Conservation (phyloP, 2,888 invertebrate genomes). For the Trilocha varians region DNA sequence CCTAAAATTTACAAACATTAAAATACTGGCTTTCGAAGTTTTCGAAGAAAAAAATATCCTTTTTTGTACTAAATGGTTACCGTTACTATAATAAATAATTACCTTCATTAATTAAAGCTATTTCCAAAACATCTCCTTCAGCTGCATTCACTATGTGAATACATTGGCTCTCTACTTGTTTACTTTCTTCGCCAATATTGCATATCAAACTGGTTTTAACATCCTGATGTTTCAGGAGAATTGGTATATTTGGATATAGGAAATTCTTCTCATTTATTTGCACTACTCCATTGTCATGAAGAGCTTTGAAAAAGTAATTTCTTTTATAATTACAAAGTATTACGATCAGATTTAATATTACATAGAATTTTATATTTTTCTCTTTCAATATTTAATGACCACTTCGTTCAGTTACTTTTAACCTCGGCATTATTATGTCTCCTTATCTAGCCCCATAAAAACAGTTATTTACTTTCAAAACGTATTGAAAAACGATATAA, state of each 20-base stretch:
- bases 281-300: slow-evolving; percentile 40
- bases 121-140: slow-evolving; percentile 66
- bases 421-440: too few relatives aligned
- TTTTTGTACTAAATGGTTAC: not conserved
- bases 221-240: slow-evolving; percentile 66
- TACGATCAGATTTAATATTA: not conserved
- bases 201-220: slow-evolving; percentile 45
- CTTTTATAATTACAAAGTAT: not conserved
- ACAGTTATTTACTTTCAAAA: too few relatives aligned
- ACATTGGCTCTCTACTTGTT: slow-evolving; percentile 62
- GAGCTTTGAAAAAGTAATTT: slow-evolving; percentile 29
- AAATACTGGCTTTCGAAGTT: not conserved
- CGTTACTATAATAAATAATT: slow-evolving; percentile 7
- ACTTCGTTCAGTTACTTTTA: too few relatives aligned
- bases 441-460: too few relatives aligned
- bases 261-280: slow-evolving; percentile 77
- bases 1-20: slow-evolving; percentile 37
- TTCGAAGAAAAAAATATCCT: too few relatives aligned
- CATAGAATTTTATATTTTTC: not conserved
- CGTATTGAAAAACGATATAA: too few relatives aligned
- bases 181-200: slow-evolving; percentile 42
- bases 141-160: slow-evolving; percentile 65
- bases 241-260: slow-evolving; percentile 72
- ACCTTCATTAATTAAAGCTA: slow-evolving; percentile 77
- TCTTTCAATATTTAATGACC: too few relatives aligned